Base-by-base conservation (phyloP, 1,140 invertebrate species). In the Meteorus sp. region DNA sequence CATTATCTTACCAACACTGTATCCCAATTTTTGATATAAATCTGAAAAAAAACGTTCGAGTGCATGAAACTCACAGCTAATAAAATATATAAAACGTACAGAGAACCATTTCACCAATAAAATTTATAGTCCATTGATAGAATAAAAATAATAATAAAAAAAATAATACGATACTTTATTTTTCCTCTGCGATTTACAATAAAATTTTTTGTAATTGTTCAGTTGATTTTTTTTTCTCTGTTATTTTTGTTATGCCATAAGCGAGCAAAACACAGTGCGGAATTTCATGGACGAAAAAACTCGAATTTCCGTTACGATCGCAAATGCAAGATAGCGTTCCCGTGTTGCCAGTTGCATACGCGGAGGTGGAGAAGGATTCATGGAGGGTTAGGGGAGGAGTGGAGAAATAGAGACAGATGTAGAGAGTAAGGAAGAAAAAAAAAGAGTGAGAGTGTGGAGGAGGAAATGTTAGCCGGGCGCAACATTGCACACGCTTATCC, bases 251-350 rank as follows among this genome's bases (percentile, higher is more conserved):
- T n/a, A 17, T 20, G 22, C 19, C 17, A 44, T 6, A 19, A 23
- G 27, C 44, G 27, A 51, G 29, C 27, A 51, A 7, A 13, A 51
- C 47, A 51, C 33, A 29, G 17, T 35, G 31, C 19, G 27, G 47
- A 51, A 51, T 51, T 51, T 51, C 20, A 51, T 29, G 27, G 47
- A 29, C 29, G 27, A 51, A 51, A 51, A 51, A 51, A 51, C 27
- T 51, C 47, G 47, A 51, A 51, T 51, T 51, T 51, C 47, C 47
- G 47, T 51, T 51, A 51, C 47, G 47, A 51, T 51, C 31, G 47
- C 47, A 19, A 51, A 29, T 35, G 47, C 44, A 51, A 51, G 47
- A 51, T 51, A 51, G 23, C 29, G 27, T 51, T 33, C 23, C 25
- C 45, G 45, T 48, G 47, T 23, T 51, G 13, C 35, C 13, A 5